Evolutionary conservation across 2,113 vertebrate genomes (phyloP), one percentile per base, ranked within the genome.

Genomic region (Oryzias curvinotus): DNA sequence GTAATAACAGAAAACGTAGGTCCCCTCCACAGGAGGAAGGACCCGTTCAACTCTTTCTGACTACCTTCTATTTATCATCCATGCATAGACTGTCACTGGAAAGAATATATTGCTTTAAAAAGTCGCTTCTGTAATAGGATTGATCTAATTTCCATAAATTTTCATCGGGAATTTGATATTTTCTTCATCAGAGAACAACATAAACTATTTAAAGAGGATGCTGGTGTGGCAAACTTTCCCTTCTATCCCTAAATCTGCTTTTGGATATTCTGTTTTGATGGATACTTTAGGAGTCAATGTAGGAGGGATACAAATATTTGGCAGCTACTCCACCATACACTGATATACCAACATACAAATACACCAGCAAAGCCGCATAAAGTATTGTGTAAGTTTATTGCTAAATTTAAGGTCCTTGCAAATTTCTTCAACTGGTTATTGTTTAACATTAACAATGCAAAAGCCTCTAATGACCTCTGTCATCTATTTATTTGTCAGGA

Each of bases 111-210:
- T 93, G 92, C 90, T 88, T 91, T 87, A 91, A 92, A 92, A 93
- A 93, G 90, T 93, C 85, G 85, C 84, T 65, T 85, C 80, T 75
- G 73, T 93, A 92, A 93, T 92, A 88, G 87, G 82, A 67, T 65
- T 91, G 88, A 92, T 91, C 83, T 88, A 87, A 93, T 93, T 92
- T 92, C 91, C 92, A 93, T 93, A 92, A 87, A 92, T 92, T 92
- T 92, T 92, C 89, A 90, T 89, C 81, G 82, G 68, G 81, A 92
- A 92, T 93, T 78, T 90, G 88, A 92, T 92, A 88, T 92, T 91
- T 90, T 89, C 79, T 90, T 92, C 90, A 92, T 91, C 81, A 86
- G 87, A 56, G 87, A 91, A 91, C 90, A 91, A 91, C 90, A 87
- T 91, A 91, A 91, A 91, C 90, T 88, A 85, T 91, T 90, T 89